Evolutionary conservation across 2,797 vertebrate genomes (phyloP), one percentile per base, ranked within the genome.

Genomic region (Sebastolobus alascanus): DNA sequence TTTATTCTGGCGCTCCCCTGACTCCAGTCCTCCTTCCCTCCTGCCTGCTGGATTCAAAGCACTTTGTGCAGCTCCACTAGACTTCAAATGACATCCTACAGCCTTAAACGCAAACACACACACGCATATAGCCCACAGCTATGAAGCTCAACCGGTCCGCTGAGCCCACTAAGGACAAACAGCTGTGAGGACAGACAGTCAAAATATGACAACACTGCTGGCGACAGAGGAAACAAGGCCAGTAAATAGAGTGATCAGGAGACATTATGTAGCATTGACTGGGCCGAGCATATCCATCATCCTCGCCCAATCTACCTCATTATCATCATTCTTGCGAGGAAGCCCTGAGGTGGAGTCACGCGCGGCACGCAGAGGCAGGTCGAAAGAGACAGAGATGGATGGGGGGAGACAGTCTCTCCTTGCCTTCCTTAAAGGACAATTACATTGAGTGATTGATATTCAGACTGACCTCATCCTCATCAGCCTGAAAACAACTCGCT

Each of bases 381-480:
- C 5, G 82, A 81, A 90, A 75, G 74, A 92, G 89, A 90, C 88
- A 79, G 80, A 93, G 93, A 92, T 87, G 89, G 90, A 93, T 91
- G 86, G 85, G 77, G 87, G 82, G 84, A 91, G 90, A 90, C 80
- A 90, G 83, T 86, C 86, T 93, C 90, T 92, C 91, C 91, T 93
- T 91, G 90, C 84, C 86, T 92, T 94, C 84, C 86, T 94, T 93
- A 94, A 94, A 94, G 94, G 93, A 94, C 93, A 94, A 94, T 95
- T 95, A 95, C 80, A 82, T 25, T 75, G 84, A 89, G 63, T 89
- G 89, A 93, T 93, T 93, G 90, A 95, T 94, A 93, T 93, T 93
- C 85, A 87, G 61, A 85, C 88, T 89, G 92, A 93, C 89, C 89
- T 90, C 90, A 82, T 90, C 87, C 68, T 89, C 87, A 89, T 92